phyloP scores from a whole-genome alignment of 2,113 vertebrate genomes.

The Trematocara zebra region DNA sequence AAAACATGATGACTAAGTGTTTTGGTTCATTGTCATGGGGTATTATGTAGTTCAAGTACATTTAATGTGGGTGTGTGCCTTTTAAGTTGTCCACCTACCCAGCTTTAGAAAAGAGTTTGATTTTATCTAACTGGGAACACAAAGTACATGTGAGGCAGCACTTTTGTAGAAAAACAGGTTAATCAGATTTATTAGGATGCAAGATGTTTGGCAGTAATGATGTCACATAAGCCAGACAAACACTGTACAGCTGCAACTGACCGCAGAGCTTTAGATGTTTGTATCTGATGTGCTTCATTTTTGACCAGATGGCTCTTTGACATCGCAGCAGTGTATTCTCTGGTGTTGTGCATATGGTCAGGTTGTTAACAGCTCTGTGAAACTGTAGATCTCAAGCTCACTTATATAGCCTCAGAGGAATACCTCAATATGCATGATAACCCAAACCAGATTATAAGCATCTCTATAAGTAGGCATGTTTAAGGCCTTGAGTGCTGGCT shows the following conservation, averaged over 20 bases:
- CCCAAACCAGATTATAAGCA: not conserved
- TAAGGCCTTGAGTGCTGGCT: not conserved
- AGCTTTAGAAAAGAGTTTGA: not conserved
- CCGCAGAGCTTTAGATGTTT: not conserved
- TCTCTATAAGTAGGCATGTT: not conserved
- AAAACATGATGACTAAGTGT: not conserved
- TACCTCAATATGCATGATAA: not conserved
- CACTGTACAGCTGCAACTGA: not conserved
- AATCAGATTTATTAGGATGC: conserved; percentile 3
- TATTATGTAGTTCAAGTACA: not conserved
- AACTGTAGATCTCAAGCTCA: not conserved
- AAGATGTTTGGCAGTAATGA: not conserved
- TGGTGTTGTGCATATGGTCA: not conserved
- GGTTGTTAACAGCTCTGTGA: not conserved
- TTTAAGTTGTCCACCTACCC: not conserved
- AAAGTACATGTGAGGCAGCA: not conserved
- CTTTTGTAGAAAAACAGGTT: not conserved
- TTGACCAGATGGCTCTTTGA: conserved; percentile 30
- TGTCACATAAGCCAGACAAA: not conserved
- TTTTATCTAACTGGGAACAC: not conserved
- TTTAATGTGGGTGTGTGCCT: not conserved
- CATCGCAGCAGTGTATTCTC: not conserved
- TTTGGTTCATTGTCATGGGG: not conserved
- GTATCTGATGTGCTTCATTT: conserved; percentile 22
- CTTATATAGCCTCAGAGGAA: not conserved